phyloP scores from a whole-genome alignment of 2,113 vertebrate genomes.

The Hippocampus mohnikei region DNA sequence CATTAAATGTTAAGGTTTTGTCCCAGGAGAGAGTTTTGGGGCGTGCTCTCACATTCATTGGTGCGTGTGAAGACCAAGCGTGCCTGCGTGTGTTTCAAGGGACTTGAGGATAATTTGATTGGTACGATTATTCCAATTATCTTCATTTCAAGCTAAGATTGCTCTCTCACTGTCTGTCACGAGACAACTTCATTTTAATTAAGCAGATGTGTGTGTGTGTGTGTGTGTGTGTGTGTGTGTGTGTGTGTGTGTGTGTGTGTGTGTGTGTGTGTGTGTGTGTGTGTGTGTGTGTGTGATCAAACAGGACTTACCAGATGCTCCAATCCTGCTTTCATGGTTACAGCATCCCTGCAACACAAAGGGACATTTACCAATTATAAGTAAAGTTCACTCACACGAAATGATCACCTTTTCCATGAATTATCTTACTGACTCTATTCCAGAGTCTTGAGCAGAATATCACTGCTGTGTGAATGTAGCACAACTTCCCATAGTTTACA shows the following conservation, averaged over 20 bases:
- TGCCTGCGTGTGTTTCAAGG: conserved; percentile 19
- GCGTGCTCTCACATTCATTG: background rate
- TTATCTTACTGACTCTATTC: too few relatives aligned
- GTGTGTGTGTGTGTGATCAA: conserved; percentile 75
- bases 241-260: too few relatives aligned
- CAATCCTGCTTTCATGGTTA: conserved; percentile 89
- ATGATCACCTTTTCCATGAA: background rate
- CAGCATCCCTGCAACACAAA: conserved; percentile 86
- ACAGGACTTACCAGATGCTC: conserved; percentile 98
- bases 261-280: too few relatives aligned
- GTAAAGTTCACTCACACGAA: conserved; percentile 60
- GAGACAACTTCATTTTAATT: conserved; percentile 76
- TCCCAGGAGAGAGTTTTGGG: conserved; percentile 53
- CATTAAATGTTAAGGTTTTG: conserved; percentile 70
- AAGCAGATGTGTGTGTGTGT: conserved; percentile 89
- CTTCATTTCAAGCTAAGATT: background rate
- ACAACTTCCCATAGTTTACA: too few relatives aligned
- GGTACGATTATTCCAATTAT: conserved; percentile 56
- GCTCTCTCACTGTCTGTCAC: too few relatives aligned
- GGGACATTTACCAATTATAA: conserved; percentile 83
- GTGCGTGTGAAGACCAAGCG: background rate
- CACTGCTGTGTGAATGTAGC: too few relatives aligned
- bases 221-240: conserved; percentile 82
- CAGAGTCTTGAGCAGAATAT: too few relatives aligned
- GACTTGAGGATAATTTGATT: conserved; percentile 81